A percentile compares a stretch with the other conserved stretches of the same genome.
These are phyloP conservation scores for Oryctolagus cuniculus DNA, from an alignment of 2,113 vertebrate species.

Conservation along the genomic window mOryCun1.1 NC_091447.1:62283001-62283500, in stretches of 20 bases:
- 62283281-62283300: not conserved
- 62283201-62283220: not conserved
- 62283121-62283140: not conserved
- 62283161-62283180: not conserved
- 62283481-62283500: too few species aligned
- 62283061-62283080: too few species aligned
- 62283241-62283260: not conserved
- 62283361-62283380: conserved; percentile 96
- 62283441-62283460: too few species aligned
- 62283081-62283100: too few species aligned
- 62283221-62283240: not conserved
- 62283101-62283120: not conserved
- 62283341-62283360: conserved; percentile 92
- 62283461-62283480: not conserved
- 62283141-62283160: not conserved
- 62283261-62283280: not conserved
- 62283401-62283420: conserved; percentile 94
- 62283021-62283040: conserved; percentile 95
- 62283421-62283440: not conserved
- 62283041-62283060: not conserved
- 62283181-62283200: too few species aligned
- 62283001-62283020: conserved; percentile 93
- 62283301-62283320: too few species aligned
- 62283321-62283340: conserved; percentile 90
- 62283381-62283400: conserved; percentile 95